Base-by-base conservation (phyloP, 2,797 vertebrate species). In the Pseudochirops corinnae region DNA sequence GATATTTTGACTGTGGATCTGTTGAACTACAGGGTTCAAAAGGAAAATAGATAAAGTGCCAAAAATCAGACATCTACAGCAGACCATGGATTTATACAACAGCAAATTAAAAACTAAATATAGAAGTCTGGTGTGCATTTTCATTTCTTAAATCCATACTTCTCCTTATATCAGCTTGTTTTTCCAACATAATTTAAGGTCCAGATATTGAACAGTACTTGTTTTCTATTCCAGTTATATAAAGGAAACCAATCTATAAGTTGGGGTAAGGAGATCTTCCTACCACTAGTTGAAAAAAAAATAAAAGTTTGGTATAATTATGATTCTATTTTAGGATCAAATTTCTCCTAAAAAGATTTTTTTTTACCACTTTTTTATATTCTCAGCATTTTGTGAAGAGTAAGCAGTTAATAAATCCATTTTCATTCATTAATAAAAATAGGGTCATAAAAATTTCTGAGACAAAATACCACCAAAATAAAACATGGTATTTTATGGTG, bases 11-110 rank as follows among this genome's bases (percentile, higher is more conserved):
- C 97, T 94, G 91, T 93, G 91, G 91, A 90, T 97, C 95, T 98
- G 74, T 24, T 94, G 96, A 95, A 97, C 97, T 97, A 82, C 93
- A 97, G 97, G 98, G 91, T 95, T 98, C 93, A 87, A 94, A 97
- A 98, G 46, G 94, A 87, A 96, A 96, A 29, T 94, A 94, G 95
- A 94, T 97, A 94, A 97, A 98, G 94, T 96, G 93, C 95, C 97
- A 97, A 98, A 97, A 95, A 98, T 97, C 93, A 96, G 96, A 95
- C 6, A 91, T 97, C 95, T 92, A 91, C 96, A 93, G 46, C 46
- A 46, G 92, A 24, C 31, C 92, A 96, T 95, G 60, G 91, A 94
- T 74, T 96, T 97, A 94, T 33, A 82, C 56, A 39, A 91, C n/a
- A 96, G 95, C 58, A 98, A 98, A 97, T 97, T 94, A 96, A 98